These are phyloP conservation scores for Rhynchomys soricoides DNA, from an alignment of 2,113 vertebrate genomes.

Conservation along the genomic window DNA sequence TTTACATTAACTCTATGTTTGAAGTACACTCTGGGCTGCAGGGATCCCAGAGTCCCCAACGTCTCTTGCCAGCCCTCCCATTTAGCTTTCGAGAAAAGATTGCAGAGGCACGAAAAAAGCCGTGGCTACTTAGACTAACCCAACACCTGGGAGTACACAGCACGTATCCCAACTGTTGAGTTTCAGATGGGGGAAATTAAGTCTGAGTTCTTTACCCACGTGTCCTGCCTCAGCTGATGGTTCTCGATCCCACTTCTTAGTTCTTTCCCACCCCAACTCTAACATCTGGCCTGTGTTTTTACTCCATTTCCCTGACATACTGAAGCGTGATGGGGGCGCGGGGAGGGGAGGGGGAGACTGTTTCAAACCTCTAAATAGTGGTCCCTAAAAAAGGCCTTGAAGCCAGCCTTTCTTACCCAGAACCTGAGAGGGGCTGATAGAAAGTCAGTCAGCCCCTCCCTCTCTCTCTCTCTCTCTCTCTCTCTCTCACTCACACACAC, in stretches of 20 bases:
- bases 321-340: background rate
- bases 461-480: no score
- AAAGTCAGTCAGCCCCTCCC: no score
- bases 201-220: background rate
- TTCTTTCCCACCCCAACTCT: background rate
- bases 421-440: background rate
- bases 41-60: background rate
- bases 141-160: background rate
- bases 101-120: background rate
- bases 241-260: fast-evolving
- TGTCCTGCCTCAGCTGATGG: background rate
- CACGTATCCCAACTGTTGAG: background rate
- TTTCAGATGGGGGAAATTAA: background rate
- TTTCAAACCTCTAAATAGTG: background rate
- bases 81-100: background rate
- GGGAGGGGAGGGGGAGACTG: background rate
- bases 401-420: background rate
- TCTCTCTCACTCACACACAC: no score
- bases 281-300: background rate
- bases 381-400: background rate
- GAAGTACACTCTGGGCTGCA: background rate
- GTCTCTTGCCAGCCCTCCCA: background rate
- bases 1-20: background rate
- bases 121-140: background rate
- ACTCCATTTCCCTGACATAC: background rate